Base-by-base conservation (phyloP, 2,888 invertebrate genomes). In the Pseudolycoriella hygida region DNA sequence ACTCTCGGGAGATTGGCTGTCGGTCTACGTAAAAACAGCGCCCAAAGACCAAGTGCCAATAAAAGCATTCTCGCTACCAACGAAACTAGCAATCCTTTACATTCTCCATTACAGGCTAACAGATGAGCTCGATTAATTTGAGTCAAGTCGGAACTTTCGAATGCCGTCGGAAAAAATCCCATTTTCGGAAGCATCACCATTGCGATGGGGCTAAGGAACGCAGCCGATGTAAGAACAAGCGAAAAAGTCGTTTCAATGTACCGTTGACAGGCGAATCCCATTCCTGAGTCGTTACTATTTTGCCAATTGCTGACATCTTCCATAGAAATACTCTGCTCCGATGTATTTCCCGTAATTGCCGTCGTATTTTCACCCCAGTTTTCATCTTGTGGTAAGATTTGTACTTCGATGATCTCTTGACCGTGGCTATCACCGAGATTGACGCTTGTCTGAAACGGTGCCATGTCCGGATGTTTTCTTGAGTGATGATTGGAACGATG, bases 351-450 rank as follows among this genome's bases (percentile, higher is more conserved):
- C 0, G 96, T 96, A 30, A 96, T 82, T 1, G 93, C 94, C 1
- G 96, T 96, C 1, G 94, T 94, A 57, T 90, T 94, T 64, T 96
- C 96, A n/a, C 90, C 93, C 96, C 96, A 96, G 63, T 93, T 93
- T 58, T 96, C 96, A 67, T 96, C 96, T 67, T 93, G 85, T 0
- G 92, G 92, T 47, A 94, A 67, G 52, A 94, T 93, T 68, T 94
- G 93, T 32, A 94, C 93, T 68, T 94, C 93, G 42, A 94, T 92
- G 11, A 90, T 84, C 66, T 92, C 90, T 59, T 88, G 88, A 0
- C 86, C 86, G 50, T 86, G 66, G 2, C 72, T 71, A 52, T 80
- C 83, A 51, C 85, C 85, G 48, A 86, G 72, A 52, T 84, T 86
- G 1, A 87, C 84, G 47, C 85, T 80, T 3, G 87, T 87, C 64